These are phyloP conservation scores for Pelobates cultripes DNA, from an alignment of 2,797 vertebrate species.

Conservation along the genomic window DNA sequence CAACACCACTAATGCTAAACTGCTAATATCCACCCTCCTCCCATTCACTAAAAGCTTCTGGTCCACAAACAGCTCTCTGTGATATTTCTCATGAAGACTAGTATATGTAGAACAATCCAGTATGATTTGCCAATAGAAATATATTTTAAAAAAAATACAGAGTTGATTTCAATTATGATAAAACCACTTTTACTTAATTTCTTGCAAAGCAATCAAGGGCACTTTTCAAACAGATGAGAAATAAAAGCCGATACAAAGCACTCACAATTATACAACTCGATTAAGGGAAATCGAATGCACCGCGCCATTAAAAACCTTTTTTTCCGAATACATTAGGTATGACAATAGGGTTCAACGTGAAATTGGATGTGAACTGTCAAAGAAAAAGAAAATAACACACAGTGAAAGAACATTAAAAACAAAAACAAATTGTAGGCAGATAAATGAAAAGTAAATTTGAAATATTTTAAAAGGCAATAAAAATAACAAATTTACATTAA, in stretches of 20 bases:
- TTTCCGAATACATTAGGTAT: conserved; percentile 27
- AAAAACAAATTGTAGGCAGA: conserved; percentile 69
- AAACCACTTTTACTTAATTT: conserved; percentile 28
- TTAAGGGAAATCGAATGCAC: conserved; percentile 14
- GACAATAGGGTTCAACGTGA: conserved; percentile 65
- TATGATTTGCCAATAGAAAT: background rate
- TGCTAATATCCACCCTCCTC: no score
- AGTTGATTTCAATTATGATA: conserved; percentile 23
- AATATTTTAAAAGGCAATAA: conserved; percentile 94
- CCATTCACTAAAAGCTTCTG: no score
- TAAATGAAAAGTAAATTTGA: conserved; percentile 89
- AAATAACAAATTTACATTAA: conserved; percentile 96
- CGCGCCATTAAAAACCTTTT: conserved; percentile 1
- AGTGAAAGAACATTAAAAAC: conserved; percentile 60
- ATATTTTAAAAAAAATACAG: no score
- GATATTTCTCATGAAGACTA: no score
- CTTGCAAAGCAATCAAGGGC: conserved; percentile 7
- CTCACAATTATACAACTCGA: conserved; percentile 28
- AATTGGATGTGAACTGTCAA: conserved; percentile 81
- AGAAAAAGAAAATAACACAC: conserved; percentile 68
- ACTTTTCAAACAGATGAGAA: background rate
- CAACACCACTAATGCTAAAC: no score
- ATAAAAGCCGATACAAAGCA: conserved; percentile 26
- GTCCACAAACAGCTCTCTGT: no score
- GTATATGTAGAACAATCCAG: no score